Conservation (phyloP, 2,113 vertebrate genomes). For the Tragelaphus strepsiceros region DNA sequence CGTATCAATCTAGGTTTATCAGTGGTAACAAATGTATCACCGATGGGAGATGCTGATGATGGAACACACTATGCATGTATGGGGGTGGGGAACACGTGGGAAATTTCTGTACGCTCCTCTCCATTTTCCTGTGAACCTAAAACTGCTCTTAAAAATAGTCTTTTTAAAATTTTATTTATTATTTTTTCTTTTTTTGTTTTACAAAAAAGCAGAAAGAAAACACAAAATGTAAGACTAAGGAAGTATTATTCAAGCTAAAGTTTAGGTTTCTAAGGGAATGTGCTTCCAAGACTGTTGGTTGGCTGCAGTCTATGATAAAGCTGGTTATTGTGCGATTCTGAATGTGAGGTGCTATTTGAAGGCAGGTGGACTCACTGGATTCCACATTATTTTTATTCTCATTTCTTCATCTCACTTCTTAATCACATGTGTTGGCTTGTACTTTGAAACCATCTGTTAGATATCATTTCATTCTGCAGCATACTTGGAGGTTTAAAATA, state of each 20-base stretch:
- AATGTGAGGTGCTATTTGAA: background rate
- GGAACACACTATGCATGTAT: background rate
- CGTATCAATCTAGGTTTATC: background rate
- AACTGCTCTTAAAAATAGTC: background rate
- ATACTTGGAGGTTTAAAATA: background rate
- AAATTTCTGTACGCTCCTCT: background rate
- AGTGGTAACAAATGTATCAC: background rate
- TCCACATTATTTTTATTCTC: background rate
- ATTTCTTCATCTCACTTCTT: background rate
- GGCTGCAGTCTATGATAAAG: background rate
- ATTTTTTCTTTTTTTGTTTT: background rate
- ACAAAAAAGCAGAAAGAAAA: background rate
- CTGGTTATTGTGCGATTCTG: background rate
- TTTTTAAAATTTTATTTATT: background rate
- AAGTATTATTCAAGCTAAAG: background rate
- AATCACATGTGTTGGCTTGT: background rate
- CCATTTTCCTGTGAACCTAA: background rate
- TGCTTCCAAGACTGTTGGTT: background rate
- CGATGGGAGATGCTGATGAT: background rate
- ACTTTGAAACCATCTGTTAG: background rate
- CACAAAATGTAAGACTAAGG: background rate
- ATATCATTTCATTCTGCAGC: background rate
- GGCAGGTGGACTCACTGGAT: background rate
- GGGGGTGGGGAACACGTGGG: background rate
- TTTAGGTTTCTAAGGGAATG: background rate